Evolutionary conservation across 2,888 invertebrate genomes (phyloP), one percentile per base, ranked within the genome.

Genomic region (Standfussiana lucernea): DNA sequence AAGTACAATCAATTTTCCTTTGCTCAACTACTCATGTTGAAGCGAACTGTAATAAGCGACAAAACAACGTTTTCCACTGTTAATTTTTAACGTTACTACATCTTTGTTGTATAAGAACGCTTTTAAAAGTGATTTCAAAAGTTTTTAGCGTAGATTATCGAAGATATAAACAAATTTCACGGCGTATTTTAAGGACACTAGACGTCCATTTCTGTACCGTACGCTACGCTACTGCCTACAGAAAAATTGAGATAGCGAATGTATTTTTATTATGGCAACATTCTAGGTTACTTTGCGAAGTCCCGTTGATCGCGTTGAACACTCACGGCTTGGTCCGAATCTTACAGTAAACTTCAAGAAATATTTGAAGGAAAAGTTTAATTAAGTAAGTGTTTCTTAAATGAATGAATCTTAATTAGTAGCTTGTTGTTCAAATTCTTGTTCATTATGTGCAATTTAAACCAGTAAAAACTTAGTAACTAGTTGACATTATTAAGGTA

Each of bases 141-240:
- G 96, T 96, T 96, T 96, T 93, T 90, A 91, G 92, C 91, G 94
- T 93, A 94, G 95, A 95, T 96, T 95, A 91, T 92, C 95, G 96
- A 90, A 93, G 94, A 95, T 96, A 96, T 96, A 96, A 96, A 96
- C 96, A 96, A 96, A 95, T 94, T 93, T 92, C 93, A 94, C 94
- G 91, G 93, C 93, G 91, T 92, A 86, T 91, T 91, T 91, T 92
- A 93, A 75, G 87, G 92, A 92, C 61, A 83, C 90, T 91, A 90
- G 94, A 96, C 96, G 96, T 96, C 96, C 96, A 96, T 96, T 96
- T 93, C 94, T 91, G 91, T 90, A 92, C 95, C 92, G 93, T 92
- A 92, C 93, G 92, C 94, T 94, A 94, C 94, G 96, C 95, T 95
- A 96, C 96, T 96, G 96, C 95, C 95, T 92, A 91, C 90, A 82